phyloP scores from a whole-genome alignment of 2,797 vertebrate genomes.

The Bucorvus abyssinicus region DNA sequence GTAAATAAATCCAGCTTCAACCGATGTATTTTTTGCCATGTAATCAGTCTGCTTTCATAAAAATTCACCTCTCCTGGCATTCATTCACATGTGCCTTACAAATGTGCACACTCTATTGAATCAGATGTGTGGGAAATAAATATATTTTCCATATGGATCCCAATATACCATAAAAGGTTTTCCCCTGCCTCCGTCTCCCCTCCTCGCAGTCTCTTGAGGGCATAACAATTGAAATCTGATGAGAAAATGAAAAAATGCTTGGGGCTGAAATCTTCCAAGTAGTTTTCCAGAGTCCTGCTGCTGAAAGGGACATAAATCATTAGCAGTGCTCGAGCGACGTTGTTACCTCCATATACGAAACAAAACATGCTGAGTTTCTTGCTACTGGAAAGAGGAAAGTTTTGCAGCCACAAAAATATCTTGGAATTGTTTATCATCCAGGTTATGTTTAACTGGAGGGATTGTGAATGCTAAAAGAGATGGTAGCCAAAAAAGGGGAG shows the following conservation, averaged over 20 bases:
- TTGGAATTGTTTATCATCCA: neutral
- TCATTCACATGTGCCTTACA: constrained; percentile 66
- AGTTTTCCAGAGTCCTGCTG: constrained; percentile 72
- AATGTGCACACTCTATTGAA: constrained; percentile 46
- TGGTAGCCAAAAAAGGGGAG: neutral
- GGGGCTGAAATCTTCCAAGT: constrained; percentile 56
- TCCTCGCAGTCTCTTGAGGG: neutral
- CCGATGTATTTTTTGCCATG: constrained; percentile 57
- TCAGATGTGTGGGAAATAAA: constrained; percentile 59
- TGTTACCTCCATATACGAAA: constrained; percentile 19
- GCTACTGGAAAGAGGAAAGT: constrained; percentile 37
- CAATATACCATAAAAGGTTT: constrained; percentile 59
- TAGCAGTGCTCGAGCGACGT: neutral
- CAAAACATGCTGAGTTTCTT: neutral
- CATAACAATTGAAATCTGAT: constrained; percentile 67
- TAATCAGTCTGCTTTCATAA: constrained; percentile 57
- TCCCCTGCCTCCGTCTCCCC: neutral
- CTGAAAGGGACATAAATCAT: constrained; percentile 63
- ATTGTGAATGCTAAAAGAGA: fast-evolving
- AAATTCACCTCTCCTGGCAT: constrained; percentile 53
- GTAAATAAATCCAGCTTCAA: constrained; percentile 65
- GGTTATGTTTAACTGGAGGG: neutral
- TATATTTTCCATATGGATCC: constrained; percentile 76
- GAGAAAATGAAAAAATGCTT: constrained; percentile 73
- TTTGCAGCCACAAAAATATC: neutral